Percentiles rank a stretch among this genome's conserved stretches.
These are phyloP conservation scores for Synanthedon formicaeformis DNA, from an alignment of 2,888 invertebrate species.

Conservation along the genomic window DNA sequence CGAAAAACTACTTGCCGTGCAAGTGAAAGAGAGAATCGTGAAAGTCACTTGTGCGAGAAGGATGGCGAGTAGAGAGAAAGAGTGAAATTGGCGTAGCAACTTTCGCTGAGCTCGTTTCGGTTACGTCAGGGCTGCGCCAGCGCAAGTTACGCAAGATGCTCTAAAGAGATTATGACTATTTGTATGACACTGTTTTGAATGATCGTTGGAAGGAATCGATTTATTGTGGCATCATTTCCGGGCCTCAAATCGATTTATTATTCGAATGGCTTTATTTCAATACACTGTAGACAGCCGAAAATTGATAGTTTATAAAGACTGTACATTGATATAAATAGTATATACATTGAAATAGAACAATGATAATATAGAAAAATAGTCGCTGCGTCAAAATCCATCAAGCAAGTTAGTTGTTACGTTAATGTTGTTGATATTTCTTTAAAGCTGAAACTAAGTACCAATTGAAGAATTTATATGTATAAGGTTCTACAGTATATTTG, in stretches of 20 bases:
- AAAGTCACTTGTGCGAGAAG: conserved; percentile 23
- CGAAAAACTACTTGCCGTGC: conserved; percentile 21
- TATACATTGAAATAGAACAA: too few relatives aligned
- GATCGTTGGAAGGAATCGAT: conserved; percentile 52
- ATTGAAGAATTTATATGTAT: too few relatives aligned
- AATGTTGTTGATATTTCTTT: too few relatives aligned
- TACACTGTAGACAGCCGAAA: not conserved
- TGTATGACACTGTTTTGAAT: conserved; percentile 62
- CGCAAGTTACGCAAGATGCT: conserved; percentile 39
- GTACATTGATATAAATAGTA: too few relatives aligned
- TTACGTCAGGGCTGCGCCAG: conserved; percentile 53
- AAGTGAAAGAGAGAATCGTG: conserved; percentile 21
- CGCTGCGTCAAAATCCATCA: too few relatives aligned
- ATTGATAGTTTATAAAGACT: not conserved
- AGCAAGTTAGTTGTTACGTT: too few relatives aligned
- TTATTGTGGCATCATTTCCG: conserved; percentile 42
- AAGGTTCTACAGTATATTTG: too few relatives aligned
- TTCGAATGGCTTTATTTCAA: conserved; percentile 6
- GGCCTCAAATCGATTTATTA: conserved; percentile 15
- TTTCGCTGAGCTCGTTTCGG: conserved; percentile 64
- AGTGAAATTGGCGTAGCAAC: conserved; percentile 64
- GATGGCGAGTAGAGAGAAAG: conserved; percentile 43
- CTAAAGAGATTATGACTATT: conserved; percentile 51
- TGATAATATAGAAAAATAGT: too few relatives aligned
- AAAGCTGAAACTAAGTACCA: too few relatives aligned